These are phyloP conservation scores for Chelidonichthys spinosus DNA, from an alignment of 2,797 vertebrate genomes.

Conservation along the genomic window DNA sequence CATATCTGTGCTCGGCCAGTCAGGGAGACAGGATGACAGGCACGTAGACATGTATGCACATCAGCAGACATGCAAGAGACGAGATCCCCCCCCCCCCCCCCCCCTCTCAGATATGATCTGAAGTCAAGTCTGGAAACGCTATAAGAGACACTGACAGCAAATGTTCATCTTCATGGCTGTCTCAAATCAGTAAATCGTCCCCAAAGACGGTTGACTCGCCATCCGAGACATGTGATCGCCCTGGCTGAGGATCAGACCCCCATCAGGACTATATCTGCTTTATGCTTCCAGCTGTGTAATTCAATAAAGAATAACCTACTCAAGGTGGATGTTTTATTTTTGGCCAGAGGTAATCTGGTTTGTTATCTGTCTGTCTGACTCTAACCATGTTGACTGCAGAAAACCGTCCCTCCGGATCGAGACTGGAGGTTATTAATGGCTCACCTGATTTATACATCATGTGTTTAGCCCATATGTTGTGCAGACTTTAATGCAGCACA, in stretches of 20 bases:
- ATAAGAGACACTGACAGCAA: background rate
- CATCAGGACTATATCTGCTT: background rate
- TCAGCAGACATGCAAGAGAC: constrained; percentile 16
- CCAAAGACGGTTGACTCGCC: background rate
- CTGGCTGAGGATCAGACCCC: constrained; percentile 1
- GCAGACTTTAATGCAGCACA: constrained; percentile 24
- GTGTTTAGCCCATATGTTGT: constrained; percentile 27
- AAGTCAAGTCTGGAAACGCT: too few relatives aligned
- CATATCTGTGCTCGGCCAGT: constrained; percentile 68
- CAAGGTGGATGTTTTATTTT: constrained; percentile 21
- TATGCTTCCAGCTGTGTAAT: constrained; percentile 2
- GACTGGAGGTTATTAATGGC: constrained; percentile 40
- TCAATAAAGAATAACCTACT: constrained; percentile 9
- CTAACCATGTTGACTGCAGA: constrained; percentile 22
- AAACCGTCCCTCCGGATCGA: constrained; percentile 4
- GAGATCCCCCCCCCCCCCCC: background rate
- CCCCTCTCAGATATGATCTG: too few relatives aligned
- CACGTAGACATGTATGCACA: constrained; percentile 17
- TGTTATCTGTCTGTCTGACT: constrained; percentile 4
- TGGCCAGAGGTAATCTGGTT: constrained; percentile 8
- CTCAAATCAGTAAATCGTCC: constrained; percentile 4
- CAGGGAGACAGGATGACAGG: constrained; percentile 24
- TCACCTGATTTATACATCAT: constrained; percentile 32
- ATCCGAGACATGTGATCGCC: background rate
- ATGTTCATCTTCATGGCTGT: background rate